A percentile compares a stretch with the other conserved stretches of the same genome.
Evolutionary conservation across 2,888 invertebrate genomes (phyloP).

Genomic region (Microchrysa polita): DNA sequence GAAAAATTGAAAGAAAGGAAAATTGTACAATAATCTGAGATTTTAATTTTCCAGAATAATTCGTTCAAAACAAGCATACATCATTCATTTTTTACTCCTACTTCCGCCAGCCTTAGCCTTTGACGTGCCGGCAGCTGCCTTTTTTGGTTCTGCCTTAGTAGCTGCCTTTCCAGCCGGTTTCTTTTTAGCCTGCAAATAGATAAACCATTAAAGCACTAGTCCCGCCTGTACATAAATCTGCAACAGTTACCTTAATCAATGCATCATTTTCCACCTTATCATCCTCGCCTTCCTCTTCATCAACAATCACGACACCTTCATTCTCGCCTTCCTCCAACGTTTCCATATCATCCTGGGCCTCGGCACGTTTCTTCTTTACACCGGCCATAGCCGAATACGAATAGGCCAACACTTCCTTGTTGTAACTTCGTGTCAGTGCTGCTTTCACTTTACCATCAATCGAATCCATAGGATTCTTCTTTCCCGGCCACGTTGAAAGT

Average conservation of each 20-base stretch:
- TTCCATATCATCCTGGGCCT: constrained; percentile 61
- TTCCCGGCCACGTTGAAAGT: constrained; percentile 83
- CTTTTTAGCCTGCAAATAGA: constrained; percentile 56
- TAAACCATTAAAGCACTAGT: constrained; percentile 3
- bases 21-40: no score
- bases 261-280: constrained; percentile 76
- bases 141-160: constrained; percentile 51
- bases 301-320: constrained; percentile 57
- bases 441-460: constrained; percentile 89
- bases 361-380: constrained; percentile 70
- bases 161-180: constrained; percentile 51
- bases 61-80: no score
- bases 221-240: not conserved
- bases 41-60: no score
- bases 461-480: constrained; percentile 77
- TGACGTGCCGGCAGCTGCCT: constrained; percentile 46
- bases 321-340: constrained; percentile 58
- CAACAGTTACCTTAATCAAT: constrained; percentile 72
- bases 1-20: no score
- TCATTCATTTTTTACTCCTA: constrained; percentile 34
- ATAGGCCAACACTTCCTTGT: constrained; percentile 81
- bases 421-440: constrained; percentile 91
- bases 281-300: constrained; percentile 66
- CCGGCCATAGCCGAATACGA: constrained; percentile 77
- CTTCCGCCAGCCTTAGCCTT: constrained; percentile 54